Base-by-base conservation (phyloP, 2,888 invertebrate genomes). In the Glyphotaelius pellucidus region DNA sequence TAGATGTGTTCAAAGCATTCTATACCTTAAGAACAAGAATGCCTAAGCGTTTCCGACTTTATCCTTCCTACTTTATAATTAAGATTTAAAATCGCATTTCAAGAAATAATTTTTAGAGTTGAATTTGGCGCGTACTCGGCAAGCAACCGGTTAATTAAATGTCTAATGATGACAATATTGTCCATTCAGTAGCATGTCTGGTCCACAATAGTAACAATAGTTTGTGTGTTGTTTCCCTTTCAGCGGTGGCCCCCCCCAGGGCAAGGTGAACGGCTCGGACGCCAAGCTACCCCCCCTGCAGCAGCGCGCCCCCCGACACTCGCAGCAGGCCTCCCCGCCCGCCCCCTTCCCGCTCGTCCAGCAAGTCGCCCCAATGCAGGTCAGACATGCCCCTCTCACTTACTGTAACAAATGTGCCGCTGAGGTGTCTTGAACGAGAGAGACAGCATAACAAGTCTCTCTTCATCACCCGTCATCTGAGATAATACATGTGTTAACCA, bases 231-330 rank as follows among this genome's bases (percentile, higher is more conserved):
- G 15, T 90, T 90, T 47, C 92, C 92, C 91, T 86, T 91, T 92
- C 14, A 90, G 91, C 32, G 91, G 88, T 32, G 92, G 92, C 42
- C 92, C 90, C 32, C 38, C 94, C 94, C 35, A 81, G 67, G 90
- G 92, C 89, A 96, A 96, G 93, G 94, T 96, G 94, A 96, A 96
- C 93, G 96, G 96, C 11, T 95, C 95, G 92, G 92, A 92, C 90
- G 92, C 92, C 80, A 93, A 93, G 92, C 47, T 91, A 47, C 94
- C 94, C 90, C 94, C 92, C 67, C 94, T 94, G 67, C 94, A 93
- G 90, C 94, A 94, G 85, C 94, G 94, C n/a, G 94, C 94, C 35
- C 95, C 94, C 31, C 94, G 93, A 35, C 93, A 94, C 52, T 38
- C 90, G 14, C 93, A 91, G 38, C 93, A 90, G 38, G 85, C 91